Evolutionary conservation across 2,888 invertebrate species (phyloP).

Genomic region (Laothoe populi): DNA sequence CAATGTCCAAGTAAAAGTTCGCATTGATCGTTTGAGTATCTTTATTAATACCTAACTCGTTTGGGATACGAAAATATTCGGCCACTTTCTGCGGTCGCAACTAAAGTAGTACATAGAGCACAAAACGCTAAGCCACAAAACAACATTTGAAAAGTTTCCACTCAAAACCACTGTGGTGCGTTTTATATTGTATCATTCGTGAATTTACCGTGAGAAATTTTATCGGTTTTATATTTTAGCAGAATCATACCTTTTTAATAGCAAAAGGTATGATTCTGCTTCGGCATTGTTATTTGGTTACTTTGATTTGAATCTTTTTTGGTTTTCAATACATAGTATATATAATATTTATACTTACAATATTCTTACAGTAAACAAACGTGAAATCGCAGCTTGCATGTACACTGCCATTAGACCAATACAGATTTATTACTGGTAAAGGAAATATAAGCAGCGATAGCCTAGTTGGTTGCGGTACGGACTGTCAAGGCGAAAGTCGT

Average conservation of each 20-base stretch:
- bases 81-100: constrained; percentile 52
- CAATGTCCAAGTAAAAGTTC: neutral
- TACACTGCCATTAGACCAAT: too few species aligned
- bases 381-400: too few species aligned
- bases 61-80: constrained; percentile 44
- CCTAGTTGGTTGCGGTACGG: too few species aligned
- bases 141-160: constrained; percentile 62
- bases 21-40: neutral
- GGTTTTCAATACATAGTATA: too few species aligned
- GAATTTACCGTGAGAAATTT: constrained; percentile 52
- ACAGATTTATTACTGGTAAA: too few species aligned
- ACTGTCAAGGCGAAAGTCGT: too few species aligned
- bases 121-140: constrained; percentile 59
- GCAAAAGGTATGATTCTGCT: too few species aligned
- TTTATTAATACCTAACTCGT: constrained; percentile 42
- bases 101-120: constrained; percentile 60
- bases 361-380: too few species aligned
- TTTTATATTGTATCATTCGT: constrained; percentile 52
- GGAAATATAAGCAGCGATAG: too few species aligned
- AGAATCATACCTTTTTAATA: constrained; percentile 1
- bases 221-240: constrained; percentile 29
- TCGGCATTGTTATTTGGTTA: neutral
- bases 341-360: too few species aligned
- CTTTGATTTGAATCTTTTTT: neutral
- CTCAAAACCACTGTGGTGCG: constrained; percentile 53